Base-by-base conservation (phyloP, 2,888 invertebrate species). In the Hesperia comma region DNA sequence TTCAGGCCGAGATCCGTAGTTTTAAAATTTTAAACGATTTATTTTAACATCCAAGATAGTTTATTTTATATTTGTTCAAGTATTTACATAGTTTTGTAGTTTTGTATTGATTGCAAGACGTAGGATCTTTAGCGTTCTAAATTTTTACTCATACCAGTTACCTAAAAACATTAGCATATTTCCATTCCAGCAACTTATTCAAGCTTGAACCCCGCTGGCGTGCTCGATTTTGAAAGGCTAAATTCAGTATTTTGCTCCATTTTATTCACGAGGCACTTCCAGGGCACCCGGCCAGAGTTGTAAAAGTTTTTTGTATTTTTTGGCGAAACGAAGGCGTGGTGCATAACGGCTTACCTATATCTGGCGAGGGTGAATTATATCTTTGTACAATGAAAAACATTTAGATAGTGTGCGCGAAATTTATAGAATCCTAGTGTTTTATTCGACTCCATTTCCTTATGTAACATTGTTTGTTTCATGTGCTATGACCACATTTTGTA, bases 201-300 rank as follows among this genome's bases (percentile, higher is more conserved):
- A 58, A 46, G 58, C 46, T 58, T 58, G 43, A 46, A 46, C 12
- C 43, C 8, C 15, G 46, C 32, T 49, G 43, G 57, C 33, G 54
- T 33, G 33, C 32, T 46, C 60, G 60, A 33, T 60, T 60, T 49
- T 60, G 19, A 46, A 33, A 46, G 21, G 26, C 26, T 57, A 58
- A 46, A 46, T 60, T 60, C 32, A 17, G 60, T 46, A 60, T 60
- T 43, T 60, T 60, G 21, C 32, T 60, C 33, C 46, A 49, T 60
- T 60, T 60, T 60, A 46, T 60, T 60, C 60, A 43, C 60, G 43
- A 60, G 46, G 60, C 60, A 60, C 60, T 60, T 60, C 19, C 60
- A 60, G 60, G 60, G 60, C 60, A 60, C 60, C 46, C 60, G 60
- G 60, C 60, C 60, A 60, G 56, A 40, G 60, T 60, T 33, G 60